Percentiles rank a stretch among this genome's conserved stretches.
Evolutionary conservation across 2,113 vertebrate genomes (phyloP).

Genomic region (Balaeniceps rex): DNA sequence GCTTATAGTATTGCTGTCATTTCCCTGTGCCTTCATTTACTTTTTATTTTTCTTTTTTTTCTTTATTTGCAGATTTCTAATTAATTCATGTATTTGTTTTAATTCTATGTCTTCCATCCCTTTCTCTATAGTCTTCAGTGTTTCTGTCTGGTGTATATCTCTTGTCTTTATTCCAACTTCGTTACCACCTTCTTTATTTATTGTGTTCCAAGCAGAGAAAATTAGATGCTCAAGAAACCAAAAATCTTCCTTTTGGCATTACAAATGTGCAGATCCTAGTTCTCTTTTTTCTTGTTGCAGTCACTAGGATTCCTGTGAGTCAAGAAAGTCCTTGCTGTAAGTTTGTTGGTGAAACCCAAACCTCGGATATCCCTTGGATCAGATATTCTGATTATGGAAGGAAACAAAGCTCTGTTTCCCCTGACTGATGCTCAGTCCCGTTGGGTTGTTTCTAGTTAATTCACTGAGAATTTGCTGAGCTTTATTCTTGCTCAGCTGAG

Average conservation of each 20-base stretch:
- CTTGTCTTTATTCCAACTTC: neutral
- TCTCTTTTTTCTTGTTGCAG: neutral
- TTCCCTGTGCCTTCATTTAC: neutral
- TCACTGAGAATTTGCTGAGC: constrained; percentile 17
- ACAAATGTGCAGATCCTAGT: neutral
- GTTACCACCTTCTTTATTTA: neutral
- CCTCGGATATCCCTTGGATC: neutral
- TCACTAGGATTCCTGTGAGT: neutral
- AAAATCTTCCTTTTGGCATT: neutral
- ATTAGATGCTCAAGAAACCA: neutral
- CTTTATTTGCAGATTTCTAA: neutral
- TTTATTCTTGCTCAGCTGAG: neutral
- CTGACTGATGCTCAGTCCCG: neutral
- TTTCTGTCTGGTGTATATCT: neutral
- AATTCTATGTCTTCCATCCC: neutral
- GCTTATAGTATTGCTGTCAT: neutral
- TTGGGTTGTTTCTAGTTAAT: neutral
- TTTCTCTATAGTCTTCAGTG: neutral
- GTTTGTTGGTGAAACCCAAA: neutral
- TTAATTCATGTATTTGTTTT: neutral
- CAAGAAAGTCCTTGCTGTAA: neutral
- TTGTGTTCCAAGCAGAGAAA: neutral
- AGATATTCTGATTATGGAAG: neutral
- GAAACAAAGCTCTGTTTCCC: neutral
- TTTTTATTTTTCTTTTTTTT: neutral